Base-by-base conservation (phyloP, 2,113 vertebrate species). In the Microtus ochrogaster region DNA sequence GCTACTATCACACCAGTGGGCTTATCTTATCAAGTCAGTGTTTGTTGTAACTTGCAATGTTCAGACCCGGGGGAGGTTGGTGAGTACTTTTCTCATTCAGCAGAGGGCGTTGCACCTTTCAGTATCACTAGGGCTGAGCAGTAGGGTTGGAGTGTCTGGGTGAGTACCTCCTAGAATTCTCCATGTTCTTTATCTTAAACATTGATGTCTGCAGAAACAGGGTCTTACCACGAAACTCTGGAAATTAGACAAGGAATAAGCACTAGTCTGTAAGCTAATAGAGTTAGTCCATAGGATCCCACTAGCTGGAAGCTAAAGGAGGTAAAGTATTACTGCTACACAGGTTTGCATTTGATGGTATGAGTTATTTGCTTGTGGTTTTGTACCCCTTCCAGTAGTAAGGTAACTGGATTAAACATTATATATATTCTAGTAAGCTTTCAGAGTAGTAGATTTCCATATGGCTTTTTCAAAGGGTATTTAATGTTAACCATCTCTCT, bases 101-200 rank as follows among this genome's bases (percentile, higher is more conserved):
- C 52, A 14, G 11, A 58, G 36, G 24, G 24, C 36, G 14, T 7
- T 13, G 1, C 36, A 14, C 52, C 3, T 82, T 58, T 1, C 3
- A 16, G 3, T 26, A 61, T 39, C 79, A 61, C 16, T 12, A 26
- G 10, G 6, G 5, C 55, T 28, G n/a, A 5, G 0, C 0, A 61
- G 21, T n/a, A 7, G 11, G 5, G 22, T 39, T 39, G 22, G 61
- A 28, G 39, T 61, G 36, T 39, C 6, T 2, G 14, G 6, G 12
- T 26, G n/a, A 39, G 22, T 14, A 61, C 58, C 11, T 26, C 5
- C 21, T n/a, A n/a, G 36, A 13, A 14, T 21, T 58, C 19, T 16
- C 22, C n/a, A 39, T 28, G 0, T 1, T 61, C 12, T 83, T 0
- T 39, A 11, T 4, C n/a, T 28, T 61, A 39, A 58, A 22, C 21